Evolutionary conservation across 37 sponge, comb jelly and placozoan genomes (phyloP), one percentile per base, ranked within the genome.

Genomic region (Geodia barretti): DNA sequence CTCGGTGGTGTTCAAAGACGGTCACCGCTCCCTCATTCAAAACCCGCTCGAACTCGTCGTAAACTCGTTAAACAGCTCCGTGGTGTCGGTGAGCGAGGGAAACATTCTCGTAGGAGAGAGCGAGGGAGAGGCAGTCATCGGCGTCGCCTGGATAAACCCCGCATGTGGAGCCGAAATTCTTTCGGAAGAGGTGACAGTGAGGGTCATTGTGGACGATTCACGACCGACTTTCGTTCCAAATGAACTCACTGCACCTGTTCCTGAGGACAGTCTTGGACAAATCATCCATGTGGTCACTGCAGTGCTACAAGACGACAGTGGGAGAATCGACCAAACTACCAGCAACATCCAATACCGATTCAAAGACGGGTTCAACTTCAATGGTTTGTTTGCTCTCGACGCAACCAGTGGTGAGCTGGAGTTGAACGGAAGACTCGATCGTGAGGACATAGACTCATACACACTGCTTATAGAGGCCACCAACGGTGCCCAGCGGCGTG

Each of bases 321-420:
- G 75, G 28, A 34, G 23, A 0, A n/a, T 41, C 36, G 79, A 76
- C 28, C 19, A 47, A 20, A 37, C 28, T 23, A 29, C 47, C 26
- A 25, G 37, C 4, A 84, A 78, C 37, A 74, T 66, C 14, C 67
- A 69, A 32, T 74, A 83, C 9, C 62, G 70, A 14, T 60, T 79
- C 74, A 5, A 30, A 30, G 62, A 73, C 59, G 80, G 73, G 20
- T 63, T 33, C 60, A 43, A 9, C 33, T 60, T 71, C 73, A 70
- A 25, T n/a, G 80, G 80, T 14, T 67, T 83, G 33, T 89, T 83
- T 59, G 42, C 26, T 28, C 29, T 92, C 43, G 82, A 92, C 59
- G 26, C 29, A 60, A 64, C 37, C 30, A 71, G 69, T 30, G 92
- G 92, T 25, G 76, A 30, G 43, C 28, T 92, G 31, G 42, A 42